These are phyloP conservation scores for Paragorgia papillata DNA, from an alignment of 92 coral and sea anemone species.

Conservation along the genomic window DNA sequence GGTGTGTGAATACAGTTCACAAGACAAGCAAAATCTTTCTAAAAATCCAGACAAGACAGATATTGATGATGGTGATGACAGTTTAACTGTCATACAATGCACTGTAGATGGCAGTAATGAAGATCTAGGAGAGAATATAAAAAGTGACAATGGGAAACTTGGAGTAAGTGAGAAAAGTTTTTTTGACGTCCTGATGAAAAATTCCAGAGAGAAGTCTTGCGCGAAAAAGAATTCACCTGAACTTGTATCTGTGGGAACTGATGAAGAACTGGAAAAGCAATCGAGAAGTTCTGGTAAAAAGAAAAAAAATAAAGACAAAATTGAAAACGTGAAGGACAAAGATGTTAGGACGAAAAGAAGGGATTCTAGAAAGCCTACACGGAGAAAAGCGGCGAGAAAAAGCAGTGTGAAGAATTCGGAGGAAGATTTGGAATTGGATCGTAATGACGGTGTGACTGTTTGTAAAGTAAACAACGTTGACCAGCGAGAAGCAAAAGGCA, in stretches of 20 bases:
- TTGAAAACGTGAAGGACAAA: neutral
- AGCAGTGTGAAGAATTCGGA: neutral
- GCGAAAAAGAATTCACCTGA: neutral
- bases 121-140: too few relatives aligned
- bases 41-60: too few relatives aligned
- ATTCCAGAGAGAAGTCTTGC: neutral
- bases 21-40: too few relatives aligned
- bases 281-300: neutral
- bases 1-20: too few relatives aligned
- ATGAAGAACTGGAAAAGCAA: neutral
- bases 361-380: neutral
- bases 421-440: neutral
- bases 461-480: neutral
- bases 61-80: too few relatives aligned
- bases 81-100: neutral
- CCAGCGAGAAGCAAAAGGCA: neutral
- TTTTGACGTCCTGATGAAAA: slow-evolving; percentile 30
- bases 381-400: neutral
- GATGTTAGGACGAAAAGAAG: neutral
- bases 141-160: neutral
- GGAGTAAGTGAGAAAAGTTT: neutral
- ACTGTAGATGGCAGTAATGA: too few relatives aligned
- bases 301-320: neutral
- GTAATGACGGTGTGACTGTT: neutral
- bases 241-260: neutral